Conservation (phyloP, 1,140 invertebrate genomes). For the Drosophila lacteicornis region DNA sequence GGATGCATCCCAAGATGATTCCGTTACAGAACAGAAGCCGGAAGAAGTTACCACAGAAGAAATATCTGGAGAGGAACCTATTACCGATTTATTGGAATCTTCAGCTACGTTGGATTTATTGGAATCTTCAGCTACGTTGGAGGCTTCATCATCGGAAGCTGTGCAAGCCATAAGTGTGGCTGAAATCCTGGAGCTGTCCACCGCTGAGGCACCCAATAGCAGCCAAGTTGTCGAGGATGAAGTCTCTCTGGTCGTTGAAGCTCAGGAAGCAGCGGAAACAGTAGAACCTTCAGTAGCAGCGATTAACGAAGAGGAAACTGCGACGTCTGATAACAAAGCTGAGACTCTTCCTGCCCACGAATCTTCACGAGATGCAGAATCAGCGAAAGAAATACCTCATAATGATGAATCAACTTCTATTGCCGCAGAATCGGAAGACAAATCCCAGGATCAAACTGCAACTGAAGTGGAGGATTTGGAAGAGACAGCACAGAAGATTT, state of each 20-base stretch:
- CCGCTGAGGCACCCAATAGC: not conserved
- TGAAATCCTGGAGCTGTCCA: not conserved
- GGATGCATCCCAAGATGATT: not conserved
- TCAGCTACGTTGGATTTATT: not conserved
- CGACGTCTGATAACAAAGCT: not conserved
- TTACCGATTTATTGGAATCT: not conserved
- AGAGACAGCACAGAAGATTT: not conserved
- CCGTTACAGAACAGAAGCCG: not conserved
- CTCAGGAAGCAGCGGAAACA: not conserved
- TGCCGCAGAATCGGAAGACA: no score
- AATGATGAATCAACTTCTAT: not conserved
- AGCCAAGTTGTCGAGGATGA: not conserved
- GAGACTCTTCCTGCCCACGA: not conserved
- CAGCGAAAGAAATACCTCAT: not conserved
- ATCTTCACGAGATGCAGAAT: not conserved
- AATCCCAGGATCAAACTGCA: not conserved
- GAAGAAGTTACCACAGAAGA: not conserved
- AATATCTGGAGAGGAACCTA: not conserved
- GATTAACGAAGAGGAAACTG: not conserved
- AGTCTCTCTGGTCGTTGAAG: no score
- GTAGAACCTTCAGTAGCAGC: not conserved
- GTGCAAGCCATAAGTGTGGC: not conserved
- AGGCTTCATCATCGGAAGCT: not conserved
- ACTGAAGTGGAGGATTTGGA: not conserved
- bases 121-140: not conserved